Percentiles rank a stretch among this genome's conserved stretches.
phyloP scores from a whole-genome alignment of 2,113 vertebrate species.

The Tragelaphus scriptus region DNA sequence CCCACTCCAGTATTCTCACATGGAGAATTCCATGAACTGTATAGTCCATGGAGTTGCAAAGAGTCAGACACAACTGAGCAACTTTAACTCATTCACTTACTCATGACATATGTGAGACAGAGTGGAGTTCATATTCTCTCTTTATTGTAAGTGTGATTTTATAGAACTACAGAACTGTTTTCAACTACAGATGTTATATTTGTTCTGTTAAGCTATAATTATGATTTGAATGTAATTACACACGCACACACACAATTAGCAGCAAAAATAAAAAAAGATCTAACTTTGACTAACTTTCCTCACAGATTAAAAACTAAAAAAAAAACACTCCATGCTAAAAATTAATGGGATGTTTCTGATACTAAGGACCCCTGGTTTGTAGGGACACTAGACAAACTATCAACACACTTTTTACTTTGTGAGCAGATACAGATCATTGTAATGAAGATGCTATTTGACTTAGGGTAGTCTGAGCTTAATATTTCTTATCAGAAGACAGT shows the following conservation, averaged over 20 bases:
- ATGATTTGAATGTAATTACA: background rate
- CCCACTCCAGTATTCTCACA: background rate
- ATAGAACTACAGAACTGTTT: background rate
- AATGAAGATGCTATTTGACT: background rate
- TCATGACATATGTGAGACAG: background rate
- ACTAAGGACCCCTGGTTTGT: background rate
- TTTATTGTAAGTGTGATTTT: background rate
- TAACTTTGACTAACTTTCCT: background rate
- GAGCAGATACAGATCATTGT: background rate
- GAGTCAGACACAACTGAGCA: background rate
- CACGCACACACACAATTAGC: background rate
- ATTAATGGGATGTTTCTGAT: background rate
- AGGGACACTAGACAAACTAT: background rate
- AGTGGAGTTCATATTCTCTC: background rate
- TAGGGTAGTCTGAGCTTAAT: no score
- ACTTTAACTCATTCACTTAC: background rate
- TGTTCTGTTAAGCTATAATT: background rate
- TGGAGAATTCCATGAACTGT: background rate
- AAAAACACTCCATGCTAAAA: background rate
- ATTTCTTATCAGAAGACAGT: background rate
- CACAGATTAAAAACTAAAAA: background rate
- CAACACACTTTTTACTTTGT: background rate
- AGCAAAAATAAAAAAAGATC: background rate
- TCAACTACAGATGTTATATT: no score
- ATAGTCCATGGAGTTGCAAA: background rate